Conservation (phyloP, 64 coral and sea anemone genomes). For the Dendronephthya gigantea region DNA sequence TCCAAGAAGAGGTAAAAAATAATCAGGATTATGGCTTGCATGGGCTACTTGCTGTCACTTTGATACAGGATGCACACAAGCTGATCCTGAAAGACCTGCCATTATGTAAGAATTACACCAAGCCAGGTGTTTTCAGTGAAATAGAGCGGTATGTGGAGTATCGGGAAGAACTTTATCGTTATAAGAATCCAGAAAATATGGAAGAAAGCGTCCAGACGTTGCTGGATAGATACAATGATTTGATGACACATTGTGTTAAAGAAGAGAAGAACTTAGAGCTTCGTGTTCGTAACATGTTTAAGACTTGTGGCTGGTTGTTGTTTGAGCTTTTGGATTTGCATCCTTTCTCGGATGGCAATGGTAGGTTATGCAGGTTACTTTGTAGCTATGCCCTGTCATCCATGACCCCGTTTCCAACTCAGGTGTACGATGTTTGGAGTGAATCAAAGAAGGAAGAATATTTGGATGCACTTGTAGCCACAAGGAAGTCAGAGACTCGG, state of each 20-base stretch:
- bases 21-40: neutral
- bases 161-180: constrained; percentile 33
- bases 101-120: neutral
- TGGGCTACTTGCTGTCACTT: constrained; percentile 24
- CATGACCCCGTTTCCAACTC: constrained; percentile 52
- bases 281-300: constrained; percentile 46
- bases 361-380: constrained; percentile 56
- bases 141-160: neutral
- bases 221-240: constrained; percentile 43
- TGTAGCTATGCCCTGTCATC: constrained; percentile 45
- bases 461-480: constrained; percentile 33
- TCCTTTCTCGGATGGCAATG: constrained; percentile 83
- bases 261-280: constrained; percentile 1
- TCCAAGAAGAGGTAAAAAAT: neutral
- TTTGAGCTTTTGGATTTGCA: constrained; percentile 76
- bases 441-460: constrained; percentile 53
- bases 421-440: constrained; percentile 63
- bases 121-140: constrained; percentile 37
- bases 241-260: constrained; percentile 20
- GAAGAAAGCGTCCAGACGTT: constrained; percentile 14
- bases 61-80: constrained; percentile 26
- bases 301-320: constrained; percentile 38
- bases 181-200: constrained; percentile 49
- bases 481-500: constrained; percentile 7
- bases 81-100: constrained; percentile 27